Evolutionary conservation across 2,888 invertebrate species (phyloP).

Genomic region (Drosophila leonis): DNA sequence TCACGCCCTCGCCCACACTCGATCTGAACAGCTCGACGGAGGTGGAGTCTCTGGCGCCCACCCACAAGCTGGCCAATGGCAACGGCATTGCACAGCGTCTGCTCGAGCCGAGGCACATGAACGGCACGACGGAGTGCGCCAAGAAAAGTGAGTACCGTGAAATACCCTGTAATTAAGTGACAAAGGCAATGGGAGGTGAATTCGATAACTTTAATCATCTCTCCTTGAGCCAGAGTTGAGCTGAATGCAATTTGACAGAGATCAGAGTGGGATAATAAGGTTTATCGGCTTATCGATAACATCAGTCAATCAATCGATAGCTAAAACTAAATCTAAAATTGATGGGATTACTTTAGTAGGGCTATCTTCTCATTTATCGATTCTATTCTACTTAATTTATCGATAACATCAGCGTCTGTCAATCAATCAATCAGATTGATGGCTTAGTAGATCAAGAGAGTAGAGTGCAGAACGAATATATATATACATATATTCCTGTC

Average conservation of each 20-base stretch:
- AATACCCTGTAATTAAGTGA: background rate
- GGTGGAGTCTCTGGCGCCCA: slow-evolving; percentile 76
- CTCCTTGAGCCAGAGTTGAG: background rate
- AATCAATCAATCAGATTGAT: no score
- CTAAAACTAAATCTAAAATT: no score
- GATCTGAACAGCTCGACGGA: slow-evolving; percentile 84
- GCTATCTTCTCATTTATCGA: no score
- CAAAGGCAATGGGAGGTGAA: background rate
- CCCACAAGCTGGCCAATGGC: slow-evolving; percentile 57
- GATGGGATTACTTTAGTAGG: no score
- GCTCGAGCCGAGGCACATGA: slow-evolving; percentile 62
- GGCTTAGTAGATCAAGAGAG: no score
- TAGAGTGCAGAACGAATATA: no score
- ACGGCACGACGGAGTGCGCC: slow-evolving; percentile 43
- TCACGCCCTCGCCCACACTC: slow-evolving; percentile 84
- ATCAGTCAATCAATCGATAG: background rate
- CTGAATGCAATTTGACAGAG: background rate
- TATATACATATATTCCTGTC: no score
- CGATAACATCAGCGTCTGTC: no score
- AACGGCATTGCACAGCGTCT: slow-evolving; percentile 66
- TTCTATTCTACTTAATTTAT: no score
- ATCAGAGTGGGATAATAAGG: background rate
- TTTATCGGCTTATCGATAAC: background rate
- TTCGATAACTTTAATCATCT: background rate
- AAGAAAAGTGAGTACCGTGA: slow-evolving; percentile 64